Evolutionary conservation across 2,797 vertebrate genomes (phyloP).

Genomic region (Clamator glandarius): DNA sequence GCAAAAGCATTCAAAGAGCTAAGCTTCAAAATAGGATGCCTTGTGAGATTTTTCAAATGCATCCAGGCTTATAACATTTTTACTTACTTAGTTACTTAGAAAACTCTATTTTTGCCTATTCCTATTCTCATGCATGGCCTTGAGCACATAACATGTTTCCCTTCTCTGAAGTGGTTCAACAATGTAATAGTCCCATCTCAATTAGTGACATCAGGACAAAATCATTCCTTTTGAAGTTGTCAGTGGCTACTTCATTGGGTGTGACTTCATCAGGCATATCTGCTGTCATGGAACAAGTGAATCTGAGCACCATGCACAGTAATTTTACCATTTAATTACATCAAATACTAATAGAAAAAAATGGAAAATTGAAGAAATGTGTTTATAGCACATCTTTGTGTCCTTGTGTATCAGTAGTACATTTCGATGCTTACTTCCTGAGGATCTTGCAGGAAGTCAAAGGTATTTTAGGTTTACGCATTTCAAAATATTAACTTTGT

Average conservation of each 20-base stretch:
- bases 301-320: neutral
- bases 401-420: neutral
- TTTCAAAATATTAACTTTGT: neutral
- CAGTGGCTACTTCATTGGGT: accelerated
- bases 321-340: neutral
- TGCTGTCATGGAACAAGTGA: neutral
- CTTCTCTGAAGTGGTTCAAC: neutral
- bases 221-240: neutral
- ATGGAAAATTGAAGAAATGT: neutral
- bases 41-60: neutral
- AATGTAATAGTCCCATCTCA: neutral
- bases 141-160: accelerated
- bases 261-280: accelerated
- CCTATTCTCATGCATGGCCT: neutral
- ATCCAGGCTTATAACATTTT: neutral
- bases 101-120: neutral
- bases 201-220: accelerated
- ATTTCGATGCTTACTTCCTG: neutral
- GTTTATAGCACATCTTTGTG: neutral
- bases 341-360: neutral
- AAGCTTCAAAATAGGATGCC: neutral
- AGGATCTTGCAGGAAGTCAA: neutral
- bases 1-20: neutral
- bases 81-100: neutral
- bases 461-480: neutral